Evolutionary conservation across 1,140 invertebrate genomes (phyloP).

Genomic region (Ylistrum balloti): DNA sequence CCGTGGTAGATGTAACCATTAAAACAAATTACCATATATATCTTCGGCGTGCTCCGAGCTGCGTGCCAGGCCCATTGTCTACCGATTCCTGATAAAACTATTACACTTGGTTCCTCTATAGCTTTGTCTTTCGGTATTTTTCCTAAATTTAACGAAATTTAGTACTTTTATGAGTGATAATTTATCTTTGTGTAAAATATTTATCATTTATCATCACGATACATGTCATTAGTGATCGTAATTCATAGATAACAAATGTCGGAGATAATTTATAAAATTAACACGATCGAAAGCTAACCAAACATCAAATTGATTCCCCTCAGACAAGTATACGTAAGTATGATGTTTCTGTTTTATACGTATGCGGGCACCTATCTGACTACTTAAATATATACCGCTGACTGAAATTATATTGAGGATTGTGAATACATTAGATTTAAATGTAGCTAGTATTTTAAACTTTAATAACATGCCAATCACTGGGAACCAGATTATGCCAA

Average conservation of each 20-base stretch:
- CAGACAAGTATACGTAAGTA: background rate
- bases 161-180: background rate
- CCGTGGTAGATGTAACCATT: conserved; percentile 33
- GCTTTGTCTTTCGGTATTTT: background rate
- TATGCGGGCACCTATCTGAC: background rate
- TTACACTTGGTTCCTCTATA: background rate
- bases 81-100: conserved; percentile 13
- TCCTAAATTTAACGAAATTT: background rate
- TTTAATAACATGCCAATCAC: background rate
- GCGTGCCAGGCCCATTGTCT: background rate
- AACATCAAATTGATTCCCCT: background rate
- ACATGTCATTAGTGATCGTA: background rate
- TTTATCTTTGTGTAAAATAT: background rate
- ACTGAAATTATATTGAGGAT: background rate
- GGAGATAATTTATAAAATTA: background rate
- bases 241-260: background rate
- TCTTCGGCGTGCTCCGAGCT: background rate
- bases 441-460: background rate
- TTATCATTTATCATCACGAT: background rate
- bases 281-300: background rate
- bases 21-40: conserved; percentile 24
- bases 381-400: background rate
- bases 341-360: background rate
- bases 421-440: background rate
- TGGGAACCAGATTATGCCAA: background rate